Percentiles rank a stretch among this genome's conserved stretches.
phyloP scores from a whole-genome alignment of 2,888 invertebrate genomes.

The Dorcus parallelipipedus region DNA sequence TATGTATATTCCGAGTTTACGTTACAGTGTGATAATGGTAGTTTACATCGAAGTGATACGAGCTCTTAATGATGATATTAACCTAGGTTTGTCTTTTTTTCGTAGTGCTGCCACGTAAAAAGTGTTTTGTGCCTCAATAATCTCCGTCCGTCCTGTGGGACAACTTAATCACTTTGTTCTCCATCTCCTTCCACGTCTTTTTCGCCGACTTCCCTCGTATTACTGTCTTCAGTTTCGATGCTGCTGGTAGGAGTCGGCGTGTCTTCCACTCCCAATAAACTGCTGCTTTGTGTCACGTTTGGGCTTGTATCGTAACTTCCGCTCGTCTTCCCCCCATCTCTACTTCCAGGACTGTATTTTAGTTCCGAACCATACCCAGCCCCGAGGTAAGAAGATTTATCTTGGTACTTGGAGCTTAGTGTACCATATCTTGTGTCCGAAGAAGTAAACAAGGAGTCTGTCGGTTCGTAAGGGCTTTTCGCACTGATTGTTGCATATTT shows the following conservation, averaged over 20 bases:
- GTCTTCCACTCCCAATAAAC: conserved; percentile 47
- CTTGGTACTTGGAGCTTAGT: conserved; percentile 36
- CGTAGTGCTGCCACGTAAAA: conserved; percentile 41
- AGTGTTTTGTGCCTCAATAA: conserved; percentile 22
- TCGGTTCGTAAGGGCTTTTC: conserved; percentile 32
- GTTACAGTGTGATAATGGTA: background rate
- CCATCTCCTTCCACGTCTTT: conserved; percentile 57
- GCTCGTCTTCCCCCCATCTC: conserved; percentile 24
- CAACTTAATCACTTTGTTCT: conserved; percentile 55
- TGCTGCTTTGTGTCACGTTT: conserved; percentile 32
- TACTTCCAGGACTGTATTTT: conserved; percentile 36
- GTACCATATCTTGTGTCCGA: conserved; percentile 35
- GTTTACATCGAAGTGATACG: conserved; percentile 1
- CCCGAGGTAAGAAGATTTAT: conserved; percentile 38
- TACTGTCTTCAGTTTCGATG: conserved; percentile 58
- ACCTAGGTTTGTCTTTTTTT: conserved; percentile 30
- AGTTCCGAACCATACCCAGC: conserved; percentile 36
- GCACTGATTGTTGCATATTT: conserved; percentile 37
- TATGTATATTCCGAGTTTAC: conserved; percentile 3
- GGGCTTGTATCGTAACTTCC: conserved; percentile 37
- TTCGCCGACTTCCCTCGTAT: conserved; percentile 54
- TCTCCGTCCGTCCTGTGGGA: background rate
- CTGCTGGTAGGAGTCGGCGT: conserved; percentile 58
- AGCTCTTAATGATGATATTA: background rate
- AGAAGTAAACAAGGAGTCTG: conserved; percentile 23